phyloP scores from a whole-genome alignment of 2,113 vertebrate species.

The Bufo gargarizans region DNA sequence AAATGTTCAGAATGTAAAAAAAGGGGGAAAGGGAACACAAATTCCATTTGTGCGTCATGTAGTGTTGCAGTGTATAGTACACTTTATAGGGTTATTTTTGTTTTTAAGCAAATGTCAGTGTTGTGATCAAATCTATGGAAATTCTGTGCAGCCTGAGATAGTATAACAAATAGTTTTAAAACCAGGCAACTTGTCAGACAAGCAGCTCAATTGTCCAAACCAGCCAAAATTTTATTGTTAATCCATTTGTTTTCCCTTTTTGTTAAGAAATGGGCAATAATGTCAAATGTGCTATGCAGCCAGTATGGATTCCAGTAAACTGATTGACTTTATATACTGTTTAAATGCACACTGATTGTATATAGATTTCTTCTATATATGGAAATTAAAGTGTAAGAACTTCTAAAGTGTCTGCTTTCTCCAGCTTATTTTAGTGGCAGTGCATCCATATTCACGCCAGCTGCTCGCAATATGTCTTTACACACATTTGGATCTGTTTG shows the following conservation, averaged over 20 bases:
- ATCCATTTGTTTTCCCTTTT: conserved; percentile 76
- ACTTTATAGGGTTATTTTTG: conserved; percentile 67
- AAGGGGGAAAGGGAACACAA: conserved; percentile 76
- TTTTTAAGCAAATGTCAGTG: conserved; percentile 68
- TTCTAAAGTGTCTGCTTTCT: conserved; percentile 73
- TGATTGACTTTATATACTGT: conserved; percentile 89
- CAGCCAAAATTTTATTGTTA: conserved; percentile 73
- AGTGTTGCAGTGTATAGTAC: conserved; percentile 64
- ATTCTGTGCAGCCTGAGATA: conserved; percentile 69
- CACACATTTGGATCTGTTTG: no score
- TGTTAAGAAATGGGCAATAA: conserved; percentile 88
- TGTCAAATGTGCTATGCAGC: conserved; percentile 97
- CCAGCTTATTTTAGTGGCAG: conserved; percentile 11
- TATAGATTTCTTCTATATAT: conserved; percentile 91
- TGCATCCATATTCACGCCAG: neutral
- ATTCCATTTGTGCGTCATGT: conserved; percentile 72
- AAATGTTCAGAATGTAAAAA: conserved; percentile 86
- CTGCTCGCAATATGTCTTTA: no score
- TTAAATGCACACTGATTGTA: conserved; percentile 92
- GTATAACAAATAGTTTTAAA: conserved; percentile 71
- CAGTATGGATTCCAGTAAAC: conserved; percentile 89
- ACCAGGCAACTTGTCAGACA: conserved; percentile 57
- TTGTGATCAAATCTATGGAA: conserved; percentile 68
- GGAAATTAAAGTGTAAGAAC: conserved; percentile 91
- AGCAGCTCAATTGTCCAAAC: conserved; percentile 68